Percentiles rank a stretch among this genome's conserved stretches.
Evolutionary conservation across 2,888 invertebrate species (phyloP).

Genomic region (Mimachlamys varia): DNA sequence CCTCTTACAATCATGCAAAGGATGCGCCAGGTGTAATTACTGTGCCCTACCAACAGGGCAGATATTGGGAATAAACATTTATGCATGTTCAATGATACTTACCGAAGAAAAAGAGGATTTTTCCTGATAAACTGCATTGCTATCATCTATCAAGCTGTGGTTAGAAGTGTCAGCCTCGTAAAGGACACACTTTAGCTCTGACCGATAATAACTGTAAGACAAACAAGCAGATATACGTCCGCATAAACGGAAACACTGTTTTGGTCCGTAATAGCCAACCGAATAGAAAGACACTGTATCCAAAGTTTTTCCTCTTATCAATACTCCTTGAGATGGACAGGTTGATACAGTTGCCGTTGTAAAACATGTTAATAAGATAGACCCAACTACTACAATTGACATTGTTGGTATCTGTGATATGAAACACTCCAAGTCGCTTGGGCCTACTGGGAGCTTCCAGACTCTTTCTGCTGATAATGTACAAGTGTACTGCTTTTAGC

Average conservation of each 20-base stretch:
- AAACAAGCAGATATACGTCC: not conserved
- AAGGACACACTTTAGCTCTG: not conserved
- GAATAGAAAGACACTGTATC: not conserved
- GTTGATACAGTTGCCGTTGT: not conserved
- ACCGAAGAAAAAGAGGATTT: not conserved
- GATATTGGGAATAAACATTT: no score
- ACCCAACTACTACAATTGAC: not conserved
- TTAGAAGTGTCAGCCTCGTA: not conserved
- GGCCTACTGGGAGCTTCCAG: not conserved
- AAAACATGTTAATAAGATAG: not conserved
- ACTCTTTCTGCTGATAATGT: not conserved
- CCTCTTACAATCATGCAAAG: no score
- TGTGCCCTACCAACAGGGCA: no score
- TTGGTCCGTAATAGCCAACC: not conserved
- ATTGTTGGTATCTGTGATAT: not conserved
- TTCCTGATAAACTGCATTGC: not conserved
- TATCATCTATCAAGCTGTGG: not conserved
- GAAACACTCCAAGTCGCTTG: not conserved
- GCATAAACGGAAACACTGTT: not conserved
- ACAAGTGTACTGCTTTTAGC: no score
- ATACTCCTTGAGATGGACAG: not conserved
- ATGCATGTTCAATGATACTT: not conserved
- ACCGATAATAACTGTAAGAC: not conserved
- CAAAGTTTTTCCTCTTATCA: not conserved
- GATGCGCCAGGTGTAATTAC: no score